Evolutionary conservation across 2,113 vertebrate species (phyloP).

Genomic region (Neodon shergylaensis): DNA sequence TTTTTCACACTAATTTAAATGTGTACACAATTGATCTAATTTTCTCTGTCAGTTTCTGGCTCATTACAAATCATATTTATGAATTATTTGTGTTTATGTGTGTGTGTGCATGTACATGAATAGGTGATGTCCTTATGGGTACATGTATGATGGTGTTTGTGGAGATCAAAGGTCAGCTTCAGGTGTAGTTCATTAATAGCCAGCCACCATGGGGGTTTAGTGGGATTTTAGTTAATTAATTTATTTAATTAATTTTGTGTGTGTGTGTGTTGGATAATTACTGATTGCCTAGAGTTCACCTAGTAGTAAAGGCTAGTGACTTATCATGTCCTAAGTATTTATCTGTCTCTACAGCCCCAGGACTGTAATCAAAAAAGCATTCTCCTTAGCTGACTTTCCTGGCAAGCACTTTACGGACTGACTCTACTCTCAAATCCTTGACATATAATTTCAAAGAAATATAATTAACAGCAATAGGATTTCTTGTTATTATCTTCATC

Average conservation of each 20-base stretch:
- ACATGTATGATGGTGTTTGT: neutral
- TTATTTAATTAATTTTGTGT: neutral
- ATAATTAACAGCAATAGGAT: neutral
- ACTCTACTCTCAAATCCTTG: no score
- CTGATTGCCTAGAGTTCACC: neutral
- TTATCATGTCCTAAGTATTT: neutral
- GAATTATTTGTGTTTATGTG: neutral
- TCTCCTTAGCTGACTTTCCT: neutral
- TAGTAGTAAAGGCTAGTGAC: neutral
- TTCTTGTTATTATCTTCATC: neutral
- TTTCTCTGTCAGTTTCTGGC: neutral
- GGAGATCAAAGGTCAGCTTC: neutral
- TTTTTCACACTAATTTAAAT: conserved; percentile 61
- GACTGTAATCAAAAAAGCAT: neutral
- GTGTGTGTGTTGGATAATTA: neutral
- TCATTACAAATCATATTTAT: conserved; percentile 4
- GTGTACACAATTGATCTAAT: neutral
- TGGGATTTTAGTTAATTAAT: neutral
- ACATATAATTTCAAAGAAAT: neutral
- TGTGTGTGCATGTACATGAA: neutral
- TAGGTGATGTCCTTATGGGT: neutral
- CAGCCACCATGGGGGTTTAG: neutral
- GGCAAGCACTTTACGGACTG: neutral
- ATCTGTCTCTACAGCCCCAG: neutral
- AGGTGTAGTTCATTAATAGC: neutral